Evolutionary conservation across 2,888 invertebrate species (phyloP), one percentile per base, ranked within the genome.

Genomic region (Idaea straminata): DNA sequence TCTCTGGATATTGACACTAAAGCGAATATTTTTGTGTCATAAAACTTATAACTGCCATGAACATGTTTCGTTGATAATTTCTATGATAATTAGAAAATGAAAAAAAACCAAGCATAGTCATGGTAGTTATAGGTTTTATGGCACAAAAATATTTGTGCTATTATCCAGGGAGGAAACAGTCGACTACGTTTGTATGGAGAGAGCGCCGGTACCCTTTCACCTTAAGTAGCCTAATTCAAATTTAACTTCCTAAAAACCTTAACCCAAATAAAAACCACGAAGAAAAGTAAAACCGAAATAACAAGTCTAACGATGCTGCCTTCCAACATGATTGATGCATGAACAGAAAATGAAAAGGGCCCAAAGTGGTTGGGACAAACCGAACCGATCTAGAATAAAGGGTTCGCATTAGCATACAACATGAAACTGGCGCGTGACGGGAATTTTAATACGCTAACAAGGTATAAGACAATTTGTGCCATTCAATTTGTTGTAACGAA

Each of bases 371-470:
- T 57, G 61, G 62, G 62, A 62, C 62, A 59, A 63, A 64, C 66
- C 63, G 66, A 66, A 64, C 66, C 63, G 66, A 66, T 68, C 62
- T 64, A 61, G 60, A 59, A 59, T 59, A 61, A 62, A 70, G 67
- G 72, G 69, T 63, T 60, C 61, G 34, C 61, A 67, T 69, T 69
- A 69, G 66, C 69, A 69, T 69, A 69, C 61, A 63, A 69, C 67
- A 69, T 64, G 66, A 62, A n/a, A 35, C 15, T 58, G 69, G 57
- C 63, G 65, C 69, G 69, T 69, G 69, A 61, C 35, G 36, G 34
- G 67, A 67, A 66, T 69, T 5, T 59, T 62, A 61, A 61, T 47
- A 7, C 47, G 47, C 47, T 47, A 47, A 47, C 47, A 47, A 47
- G 47, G 47, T 47, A 47, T 47, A 47, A 47, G 47, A 47, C 47